These are phyloP conservation scores for Chloropsis hardwickii DNA, from an alignment of 2,113 vertebrate species.

Conservation along the genomic window DNA sequence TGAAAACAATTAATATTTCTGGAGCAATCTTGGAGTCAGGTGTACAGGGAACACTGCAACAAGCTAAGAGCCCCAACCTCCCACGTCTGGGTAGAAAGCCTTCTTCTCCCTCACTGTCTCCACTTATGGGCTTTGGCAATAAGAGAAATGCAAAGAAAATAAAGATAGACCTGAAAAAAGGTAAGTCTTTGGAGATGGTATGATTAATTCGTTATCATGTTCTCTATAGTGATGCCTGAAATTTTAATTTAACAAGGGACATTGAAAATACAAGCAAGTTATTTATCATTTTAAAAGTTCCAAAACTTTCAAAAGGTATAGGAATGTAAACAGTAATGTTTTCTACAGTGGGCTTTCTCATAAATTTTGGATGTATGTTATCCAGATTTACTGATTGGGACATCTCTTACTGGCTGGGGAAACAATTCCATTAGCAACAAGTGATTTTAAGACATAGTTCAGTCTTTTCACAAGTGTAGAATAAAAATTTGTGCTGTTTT, in stretches of 20 bases:
- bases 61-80: slow-evolving; percentile 71
- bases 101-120: slow-evolving; percentile 78
- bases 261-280: background rate
- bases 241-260: background rate
- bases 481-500: background rate
- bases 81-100: slow-evolving; percentile 72
- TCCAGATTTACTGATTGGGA: background rate
- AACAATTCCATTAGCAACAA: background rate
- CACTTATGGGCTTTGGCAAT: slow-evolving; percentile 79
- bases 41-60: slow-evolving; percentile 6
- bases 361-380: background rate
- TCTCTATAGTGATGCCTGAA: background rate
- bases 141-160: slow-evolving; percentile 87
- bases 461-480: background rate
- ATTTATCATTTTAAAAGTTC: background rate
- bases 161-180: slow-evolving; percentile 95
- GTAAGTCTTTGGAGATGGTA: slow-evolving; percentile 58
- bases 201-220: background rate
- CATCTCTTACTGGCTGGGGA: background rate
- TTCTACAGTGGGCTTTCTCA: background rate
- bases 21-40: slow-evolving; percentile 53
- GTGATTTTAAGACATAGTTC: background rate
- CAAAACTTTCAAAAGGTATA: background rate
- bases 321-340: background rate
- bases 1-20: slow-evolving; percentile 68